A percentile compares a stretch with the other conserved stretches of the same genome.
Evolutionary conservation across 2,113 vertebrate species (phyloP).

Genomic region (Euleptes europaea): DNA sequence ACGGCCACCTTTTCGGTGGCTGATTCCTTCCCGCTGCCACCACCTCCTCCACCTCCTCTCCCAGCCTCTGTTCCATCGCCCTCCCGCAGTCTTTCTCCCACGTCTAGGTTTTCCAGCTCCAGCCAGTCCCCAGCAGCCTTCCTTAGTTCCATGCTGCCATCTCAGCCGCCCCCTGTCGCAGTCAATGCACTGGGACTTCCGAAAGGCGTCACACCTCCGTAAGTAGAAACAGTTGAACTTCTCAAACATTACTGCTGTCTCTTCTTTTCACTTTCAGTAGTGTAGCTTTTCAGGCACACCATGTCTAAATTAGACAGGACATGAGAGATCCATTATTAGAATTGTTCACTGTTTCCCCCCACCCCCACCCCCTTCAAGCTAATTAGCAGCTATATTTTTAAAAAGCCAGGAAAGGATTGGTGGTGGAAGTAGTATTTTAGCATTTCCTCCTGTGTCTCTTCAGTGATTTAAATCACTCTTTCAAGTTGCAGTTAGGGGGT

Average conservation of each 20-base stretch:
- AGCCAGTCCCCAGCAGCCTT: constrained; percentile 88
- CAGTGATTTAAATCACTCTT: no score
- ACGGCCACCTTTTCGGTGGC: constrained; percentile 52
- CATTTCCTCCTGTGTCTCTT: not conserved
- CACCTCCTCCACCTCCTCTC: constrained; percentile 81
- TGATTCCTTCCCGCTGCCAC: constrained; percentile 82
- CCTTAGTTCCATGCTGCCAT: constrained; percentile 90
- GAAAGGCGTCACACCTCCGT: constrained; percentile 83
- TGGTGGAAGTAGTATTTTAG: not conserved
- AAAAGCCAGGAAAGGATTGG: no score
- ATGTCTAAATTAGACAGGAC: not conserved
- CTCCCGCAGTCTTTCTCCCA: constrained; percentile 68
- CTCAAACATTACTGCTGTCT: constrained; percentile 1
- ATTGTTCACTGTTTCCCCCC: no score
- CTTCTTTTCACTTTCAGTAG: constrained; percentile 19
- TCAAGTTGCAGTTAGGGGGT: no score
- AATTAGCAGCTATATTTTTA: no score
- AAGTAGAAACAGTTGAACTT: constrained; percentile 64
- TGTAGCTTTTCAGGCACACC: not conserved
- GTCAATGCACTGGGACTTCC: constrained; percentile 94
- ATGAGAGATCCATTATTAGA: no score
- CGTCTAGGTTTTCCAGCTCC: constrained; percentile 71
- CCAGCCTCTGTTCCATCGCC: constrained; percentile 70
- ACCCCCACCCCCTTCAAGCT: no score
- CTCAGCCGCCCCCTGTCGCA: constrained; percentile 73